Evolutionary conservation across 2,888 invertebrate genomes (phyloP).

Genomic region (Metacarcinus magister): DNA sequence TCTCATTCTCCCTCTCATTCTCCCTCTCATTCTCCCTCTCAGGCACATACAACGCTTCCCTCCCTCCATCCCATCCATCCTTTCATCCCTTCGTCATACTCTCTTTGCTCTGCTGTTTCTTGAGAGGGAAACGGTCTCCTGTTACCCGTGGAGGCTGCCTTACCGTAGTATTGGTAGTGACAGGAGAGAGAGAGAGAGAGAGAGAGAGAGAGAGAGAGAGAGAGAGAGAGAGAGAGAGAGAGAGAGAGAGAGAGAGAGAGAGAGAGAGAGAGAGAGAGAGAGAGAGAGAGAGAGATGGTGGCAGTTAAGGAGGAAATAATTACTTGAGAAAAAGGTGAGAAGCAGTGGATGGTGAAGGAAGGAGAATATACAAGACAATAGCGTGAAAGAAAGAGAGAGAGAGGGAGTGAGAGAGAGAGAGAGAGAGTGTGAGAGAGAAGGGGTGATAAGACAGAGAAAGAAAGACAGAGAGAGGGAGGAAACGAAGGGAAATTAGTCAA

Average conservation of each 20-base stretch:
- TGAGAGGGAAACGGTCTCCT: background rate
- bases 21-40: no score
- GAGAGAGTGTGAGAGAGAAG: no score
- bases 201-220: background rate
- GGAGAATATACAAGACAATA: background rate
- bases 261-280: background rate
- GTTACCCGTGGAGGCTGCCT: background rate
- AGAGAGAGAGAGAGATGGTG: background rate
- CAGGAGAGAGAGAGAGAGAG: background rate
- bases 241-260: background rate
- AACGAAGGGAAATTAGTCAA: no score
- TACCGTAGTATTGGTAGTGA: background rate
- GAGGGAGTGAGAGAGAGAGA: no score
- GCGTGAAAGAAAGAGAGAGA: no score
- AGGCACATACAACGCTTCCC: no score
- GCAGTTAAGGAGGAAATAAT: background rate
- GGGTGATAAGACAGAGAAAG: no score
- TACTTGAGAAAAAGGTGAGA: background rate
- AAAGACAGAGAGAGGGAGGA: background rate
- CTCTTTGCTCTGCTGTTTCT: background rate
- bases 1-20: no score
- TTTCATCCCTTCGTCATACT: no score
- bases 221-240: background rate
- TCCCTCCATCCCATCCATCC: no score
- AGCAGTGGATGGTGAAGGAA: background rate